Conservation (phyloP, 2,888 invertebrate genomes). For the Beris chalybata region DNA sequence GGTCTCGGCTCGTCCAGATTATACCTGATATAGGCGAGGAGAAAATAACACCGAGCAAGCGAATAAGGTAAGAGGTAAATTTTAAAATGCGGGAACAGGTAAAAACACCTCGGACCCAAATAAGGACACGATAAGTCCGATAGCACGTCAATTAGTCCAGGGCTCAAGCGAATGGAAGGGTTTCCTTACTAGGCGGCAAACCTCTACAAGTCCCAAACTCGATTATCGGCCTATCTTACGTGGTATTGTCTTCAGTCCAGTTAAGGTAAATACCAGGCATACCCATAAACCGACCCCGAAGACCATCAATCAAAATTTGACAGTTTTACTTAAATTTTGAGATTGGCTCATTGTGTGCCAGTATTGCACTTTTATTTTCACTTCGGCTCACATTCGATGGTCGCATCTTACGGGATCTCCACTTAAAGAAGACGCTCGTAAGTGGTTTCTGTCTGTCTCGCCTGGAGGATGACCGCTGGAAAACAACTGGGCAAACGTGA, state of each 20-base stretch:
- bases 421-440: constrained; percentile 26
- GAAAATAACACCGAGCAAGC: constrained; percentile 28
- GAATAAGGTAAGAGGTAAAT: too few relatives aligned
- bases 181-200: constrained; percentile 8
- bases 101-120: constrained; percentile 33
- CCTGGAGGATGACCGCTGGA: not conserved
- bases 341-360: constrained; percentile 17
- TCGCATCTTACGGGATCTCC: constrained; percentile 6
- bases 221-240: not conserved
- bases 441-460: constrained; percentile 21
- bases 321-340: constrained; percentile 26
- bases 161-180: constrained; percentile 11
- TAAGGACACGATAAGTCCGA: constrained; percentile 34
- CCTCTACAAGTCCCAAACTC: not conserved
- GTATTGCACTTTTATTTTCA: constrained; percentile 22
- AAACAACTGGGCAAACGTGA: too few relatives aligned
- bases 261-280: constrained; percentile 7
- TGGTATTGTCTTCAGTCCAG: constrained; percentile 18
- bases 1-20: too few relatives aligned
- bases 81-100: not conserved
- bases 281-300: constrained; percentile 5
- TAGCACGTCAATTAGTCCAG: constrained; percentile 35
- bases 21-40: not conserved
- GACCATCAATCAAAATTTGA: constrained; percentile 39
- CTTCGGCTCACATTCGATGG: not conserved